Conservation (phyloP, 1,140 invertebrate species). For the Acromyrmex heyeri region DNA sequence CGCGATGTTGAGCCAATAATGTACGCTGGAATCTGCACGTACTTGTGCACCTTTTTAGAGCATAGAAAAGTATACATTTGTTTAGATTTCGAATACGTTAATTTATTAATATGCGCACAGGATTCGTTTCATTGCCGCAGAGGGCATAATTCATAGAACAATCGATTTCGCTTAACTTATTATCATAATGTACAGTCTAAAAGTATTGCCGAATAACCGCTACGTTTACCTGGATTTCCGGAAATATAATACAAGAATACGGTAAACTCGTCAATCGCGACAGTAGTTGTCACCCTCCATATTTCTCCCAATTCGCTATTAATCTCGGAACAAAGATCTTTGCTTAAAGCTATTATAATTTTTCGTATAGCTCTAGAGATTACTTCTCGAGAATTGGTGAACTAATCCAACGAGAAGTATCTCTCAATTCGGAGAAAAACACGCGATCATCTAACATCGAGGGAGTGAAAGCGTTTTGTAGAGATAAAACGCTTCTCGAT, state of each 20-base stretch:
- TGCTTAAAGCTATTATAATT: conserved; percentile 22
- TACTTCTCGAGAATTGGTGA: not conserved
- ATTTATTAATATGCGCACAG: conserved; percentile 5
- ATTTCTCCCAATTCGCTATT: not conserved
- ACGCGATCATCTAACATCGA: conserved; percentile 26
- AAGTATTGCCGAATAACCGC: conserved; percentile 30
- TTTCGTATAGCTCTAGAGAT: not conserved
- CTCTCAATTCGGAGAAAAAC: conserved; percentile 11
- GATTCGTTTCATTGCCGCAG: not conserved
- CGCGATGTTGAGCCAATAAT: conserved; percentile 30
- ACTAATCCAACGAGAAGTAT: not conserved
- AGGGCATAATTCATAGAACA: not conserved
- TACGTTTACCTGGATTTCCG: conserved; percentile 6
- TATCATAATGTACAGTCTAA: not conserved
- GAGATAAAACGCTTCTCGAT: not conserved
- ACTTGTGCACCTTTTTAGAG: conserved; percentile 6
- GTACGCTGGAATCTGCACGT: not conserved
- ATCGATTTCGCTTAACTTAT: not conserved
- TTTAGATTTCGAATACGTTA: not conserved
- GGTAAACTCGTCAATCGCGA: conserved; percentile 25
- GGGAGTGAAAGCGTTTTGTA: not conserved
- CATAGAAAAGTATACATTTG: not conserved
- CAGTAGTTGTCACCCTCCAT: conserved; percentile 13
- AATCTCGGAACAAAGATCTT: not conserved
- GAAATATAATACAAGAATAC: conserved; percentile 35